Evolutionary conservation across 2,888 invertebrate genomes (phyloP), one percentile per base, ranked within the genome.

Genomic region (Sarcophaga carnaria): DNA sequence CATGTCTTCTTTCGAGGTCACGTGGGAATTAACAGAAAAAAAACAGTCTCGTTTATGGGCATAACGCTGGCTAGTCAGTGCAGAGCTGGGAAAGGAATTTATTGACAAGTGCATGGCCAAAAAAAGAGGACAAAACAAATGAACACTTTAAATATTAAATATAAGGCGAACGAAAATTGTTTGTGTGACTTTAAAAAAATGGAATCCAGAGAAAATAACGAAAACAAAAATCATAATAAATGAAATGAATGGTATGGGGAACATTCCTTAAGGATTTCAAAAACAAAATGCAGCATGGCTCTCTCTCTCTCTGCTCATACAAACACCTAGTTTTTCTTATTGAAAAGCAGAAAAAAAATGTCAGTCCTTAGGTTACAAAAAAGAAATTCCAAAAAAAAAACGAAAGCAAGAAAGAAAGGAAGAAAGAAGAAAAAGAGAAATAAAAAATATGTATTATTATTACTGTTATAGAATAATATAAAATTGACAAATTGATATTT

Each of bases 401-500:
- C 4, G 67, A 69, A 70, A 83, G 79, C 60, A 70, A 72, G 59
- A 60, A 22, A 66, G 70, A 49, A 14, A 49, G 3, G 14, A 49
- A 49, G 14, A 1, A 49, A 10, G 3, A 2, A 49, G 4, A 49
- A 0, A 14, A 4, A 49, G 14, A 14, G 4, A 49, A 49, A 14
- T 0, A 4, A 49, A 49, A 49, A 14, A 49, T 12, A 49, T 49
- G 49, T 12, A 49, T 12, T 49, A 49, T 49, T 49, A 49, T 49
- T 49, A 14, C 0, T 37, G 1, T 37, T 37, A 37, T 37, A 4
- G 49, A 49, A 49, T 14, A 80, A 76, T 84, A 85, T 84, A 89
- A 90, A 90, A 93, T 93, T 93, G 93, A 93, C 93, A 93, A 93
- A 93, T 93, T 93, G 93, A 93, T 93, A 93, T 93, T 93, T 93